phyloP scores from a whole-genome alignment of 2,113 vertebrate genomes.

The Austrofundulus limnaeus region DNA sequence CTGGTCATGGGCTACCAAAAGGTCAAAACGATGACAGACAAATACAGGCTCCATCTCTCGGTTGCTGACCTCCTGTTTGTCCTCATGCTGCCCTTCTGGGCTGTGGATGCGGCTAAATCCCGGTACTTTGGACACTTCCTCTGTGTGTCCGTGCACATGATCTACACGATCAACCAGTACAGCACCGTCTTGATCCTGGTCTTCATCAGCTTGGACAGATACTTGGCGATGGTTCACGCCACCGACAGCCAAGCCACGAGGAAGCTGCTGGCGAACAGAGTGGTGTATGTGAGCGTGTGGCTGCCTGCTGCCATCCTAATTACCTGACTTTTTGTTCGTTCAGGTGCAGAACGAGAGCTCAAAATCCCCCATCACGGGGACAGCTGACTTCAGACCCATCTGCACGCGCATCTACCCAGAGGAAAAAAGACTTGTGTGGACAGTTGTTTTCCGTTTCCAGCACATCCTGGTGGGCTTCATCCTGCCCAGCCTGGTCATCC shows the following conservation, averaged over 20 bases:
- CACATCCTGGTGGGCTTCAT: slow-evolving; percentile 93
- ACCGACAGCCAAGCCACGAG: slow-evolving; percentile 90
- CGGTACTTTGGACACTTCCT: slow-evolving; percentile 91
- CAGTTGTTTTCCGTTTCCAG: slow-evolving; percentile 88
- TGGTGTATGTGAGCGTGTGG: slow-evolving; percentile 94
- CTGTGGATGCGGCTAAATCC: slow-evolving; percentile 86
- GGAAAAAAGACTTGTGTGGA: slow-evolving; percentile 73
- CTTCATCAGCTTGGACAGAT: slow-evolving; percentile 95
- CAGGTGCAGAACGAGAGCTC: slow-evolving; percentile 45
- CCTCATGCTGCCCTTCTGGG: slow-evolving; percentile 95
- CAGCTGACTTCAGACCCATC: slow-evolving; percentile 57
- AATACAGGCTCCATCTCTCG: slow-evolving; percentile 94
- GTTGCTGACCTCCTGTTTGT: slow-evolving; percentile 96
- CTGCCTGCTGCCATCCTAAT: slow-evolving; percentile 89
- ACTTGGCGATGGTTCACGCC: slow-evolving; percentile 92
- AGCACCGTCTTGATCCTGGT: slow-evolving; percentile 96
- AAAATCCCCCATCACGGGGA: slow-evolving; percentile 9
- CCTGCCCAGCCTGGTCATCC: slow-evolving; percentile 92
- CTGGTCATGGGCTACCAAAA: slow-evolving; percentile 97
- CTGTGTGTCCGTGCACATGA: slow-evolving; percentile 90
- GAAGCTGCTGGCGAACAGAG: slow-evolving; percentile 86
- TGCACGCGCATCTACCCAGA: slow-evolving; percentile 89
- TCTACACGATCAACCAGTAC: slow-evolving; percentile 96
- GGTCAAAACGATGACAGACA: slow-evolving; percentile 93
- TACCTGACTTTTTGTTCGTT: slow-evolving; percentile 90